phyloP scores from a whole-genome alignment of 1,140 invertebrate species.

The Bombus haemorrhoidalis region DNA sequence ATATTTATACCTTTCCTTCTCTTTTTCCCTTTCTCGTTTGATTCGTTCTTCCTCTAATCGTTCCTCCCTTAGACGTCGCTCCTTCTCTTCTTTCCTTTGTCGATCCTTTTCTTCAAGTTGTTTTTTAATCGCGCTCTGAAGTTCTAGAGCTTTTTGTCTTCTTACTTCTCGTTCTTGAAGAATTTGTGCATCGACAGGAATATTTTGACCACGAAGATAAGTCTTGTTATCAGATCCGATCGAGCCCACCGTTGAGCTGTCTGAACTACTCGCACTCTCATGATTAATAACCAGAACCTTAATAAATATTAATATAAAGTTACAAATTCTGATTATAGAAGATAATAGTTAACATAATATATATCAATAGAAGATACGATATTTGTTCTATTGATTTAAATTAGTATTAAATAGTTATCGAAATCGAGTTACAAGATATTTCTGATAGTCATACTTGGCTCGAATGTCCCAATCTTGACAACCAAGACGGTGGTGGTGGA shows the following conservation, averaged over 20 bases:
- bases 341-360: not conserved
- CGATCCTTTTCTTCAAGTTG: slow-evolving; percentile 89
- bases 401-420: not conserved
- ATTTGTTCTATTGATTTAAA: not conserved
- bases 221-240: slow-evolving; percentile 82
- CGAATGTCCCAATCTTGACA: slow-evolving; percentile 78
- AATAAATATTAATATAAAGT: not conserved
- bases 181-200: slow-evolving; percentile 86
- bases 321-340: not conserved
- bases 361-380: not conserved
- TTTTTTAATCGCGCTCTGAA: slow-evolving; percentile 88
- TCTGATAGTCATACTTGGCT: slow-evolving; percentile 70
- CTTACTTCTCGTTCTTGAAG: slow-evolving; percentile 87
- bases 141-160: slow-evolving; percentile 87
- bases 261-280: slow-evolving; percentile 76
- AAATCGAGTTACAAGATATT: not conserved
- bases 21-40: slow-evolving; percentile 85
- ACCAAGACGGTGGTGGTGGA: slow-evolving; percentile 84
- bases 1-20: slow-evolving; percentile 81
- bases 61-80: slow-evolving; percentile 85
- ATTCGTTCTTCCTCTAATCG: slow-evolving; percentile 87
- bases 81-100: slow-evolving; percentile 85
- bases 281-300: slow-evolving; percentile 80
- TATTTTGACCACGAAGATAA: slow-evolving; percentile 88
- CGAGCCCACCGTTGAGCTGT: slow-evolving; percentile 75